A percentile compares a stretch with the other conserved stretches of the same genome.
Conservation (phyloP, 2,113 vertebrate species). For the Nycticebus coucang region DNA sequence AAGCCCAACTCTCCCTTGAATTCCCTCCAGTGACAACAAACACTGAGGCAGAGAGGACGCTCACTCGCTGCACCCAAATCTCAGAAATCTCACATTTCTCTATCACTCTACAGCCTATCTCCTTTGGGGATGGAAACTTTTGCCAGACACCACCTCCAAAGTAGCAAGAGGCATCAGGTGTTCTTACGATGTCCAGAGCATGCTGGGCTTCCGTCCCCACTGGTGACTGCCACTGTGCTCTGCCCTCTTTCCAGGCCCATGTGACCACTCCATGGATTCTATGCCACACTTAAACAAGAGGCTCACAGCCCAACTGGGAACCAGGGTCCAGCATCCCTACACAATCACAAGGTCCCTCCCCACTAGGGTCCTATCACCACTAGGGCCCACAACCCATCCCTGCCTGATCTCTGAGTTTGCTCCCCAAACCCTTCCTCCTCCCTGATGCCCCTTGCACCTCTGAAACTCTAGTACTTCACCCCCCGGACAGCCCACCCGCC, state of each 20-base stretch:
- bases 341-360: background rate
- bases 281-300: background rate
- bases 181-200: too few relatives aligned
- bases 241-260: background rate
- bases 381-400: background rate
- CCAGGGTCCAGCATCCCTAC: background rate
- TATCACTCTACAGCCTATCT: background rate
- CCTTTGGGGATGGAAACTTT: background rate
- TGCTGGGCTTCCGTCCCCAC: background rate
- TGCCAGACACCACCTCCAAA: background rate
- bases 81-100: background rate
- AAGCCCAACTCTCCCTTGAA: background rate
- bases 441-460: background rate
- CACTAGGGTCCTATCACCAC: background rate
- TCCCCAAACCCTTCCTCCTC: background rate
- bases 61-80: background rate
- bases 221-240: background rate
- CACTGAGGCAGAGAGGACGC: background rate
- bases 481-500: background rate
- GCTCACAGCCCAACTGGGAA: background rate
- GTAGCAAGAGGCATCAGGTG: background rate
- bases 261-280: background rate
- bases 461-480: background rate
- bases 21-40: background rate
- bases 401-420: background rate